A percentile compares a stretch with the other conserved stretches of the same genome.
Evolutionary conservation across 2,888 invertebrate genomes (phyloP).

Genomic region (Drosophila basisetae): DNA sequence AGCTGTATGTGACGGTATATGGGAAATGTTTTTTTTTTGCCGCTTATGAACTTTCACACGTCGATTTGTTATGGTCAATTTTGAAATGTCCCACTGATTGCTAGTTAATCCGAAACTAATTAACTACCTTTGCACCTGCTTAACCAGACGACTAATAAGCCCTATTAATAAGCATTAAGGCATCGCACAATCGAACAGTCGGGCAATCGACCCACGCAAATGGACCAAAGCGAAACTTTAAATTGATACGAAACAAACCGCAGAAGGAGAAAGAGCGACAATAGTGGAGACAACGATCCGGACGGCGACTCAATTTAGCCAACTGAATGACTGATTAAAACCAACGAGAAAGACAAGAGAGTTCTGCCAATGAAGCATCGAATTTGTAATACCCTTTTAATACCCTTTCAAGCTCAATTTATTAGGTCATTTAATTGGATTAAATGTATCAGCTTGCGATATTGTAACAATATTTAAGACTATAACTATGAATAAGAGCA

Average conservation of each 20-base stretch:
- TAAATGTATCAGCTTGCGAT: not conserved
- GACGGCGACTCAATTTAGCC: conserved; percentile 77
- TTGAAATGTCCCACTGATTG: conserved; percentile 50
- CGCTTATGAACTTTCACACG: conserved; percentile 49
- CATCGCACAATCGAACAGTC: conserved; percentile 39
- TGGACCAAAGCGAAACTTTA: conserved; percentile 31
- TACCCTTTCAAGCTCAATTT: not conserved
- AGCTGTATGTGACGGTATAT: conserved; percentile 1
- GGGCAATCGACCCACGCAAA: conserved; percentile 70
- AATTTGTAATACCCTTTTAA: conserved; percentile 31
- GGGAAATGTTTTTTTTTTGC: conserved; percentile 28
- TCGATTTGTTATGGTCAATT: conserved; percentile 48
- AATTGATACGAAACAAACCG: conserved; percentile 49
- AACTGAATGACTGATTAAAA: conserved; percentile 79
- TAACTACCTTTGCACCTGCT: conserved; percentile 73
- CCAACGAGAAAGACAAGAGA: conserved; percentile 25
- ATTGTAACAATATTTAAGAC: not conserved
- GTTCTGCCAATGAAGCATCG: conserved; percentile 9
- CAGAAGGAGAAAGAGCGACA: conserved; percentile 19
- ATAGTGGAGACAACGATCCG: conserved; percentile 31
- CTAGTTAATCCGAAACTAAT: conserved; percentile 63
- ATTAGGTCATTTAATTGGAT: not conserved
- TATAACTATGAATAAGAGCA: not conserved
- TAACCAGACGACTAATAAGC: conserved; percentile 70
- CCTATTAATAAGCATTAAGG: conserved; percentile 74